A percentile compares a stretch with the other conserved stretches of the same genome.
Conservation (phyloP, 2,113 vertebrate genomes). For the Collichthys lucidus region DNA sequence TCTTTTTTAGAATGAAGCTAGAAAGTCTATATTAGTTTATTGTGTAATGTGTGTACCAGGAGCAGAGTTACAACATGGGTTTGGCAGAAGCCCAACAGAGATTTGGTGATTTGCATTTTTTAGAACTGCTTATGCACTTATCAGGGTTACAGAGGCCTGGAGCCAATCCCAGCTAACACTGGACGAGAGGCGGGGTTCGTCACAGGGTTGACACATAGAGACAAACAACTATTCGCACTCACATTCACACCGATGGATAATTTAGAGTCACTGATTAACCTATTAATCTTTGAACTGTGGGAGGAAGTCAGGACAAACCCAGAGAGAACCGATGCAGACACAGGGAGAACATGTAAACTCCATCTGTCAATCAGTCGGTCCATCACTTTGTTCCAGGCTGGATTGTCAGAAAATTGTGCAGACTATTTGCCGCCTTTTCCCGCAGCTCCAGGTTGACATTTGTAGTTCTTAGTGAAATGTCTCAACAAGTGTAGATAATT, state of each 20-base stretch:
- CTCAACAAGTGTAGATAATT: background rate
- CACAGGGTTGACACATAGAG: too few species aligned
- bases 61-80: background rate
- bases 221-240: too few species aligned
- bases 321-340: too few species aligned
- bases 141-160: too few species aligned
- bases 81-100: background rate
- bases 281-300: too few species aligned
- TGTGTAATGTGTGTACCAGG: background rate
- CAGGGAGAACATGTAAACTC: too few species aligned
- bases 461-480: background rate
- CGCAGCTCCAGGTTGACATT: background rate
- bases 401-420: background rate
- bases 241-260: too few species aligned
- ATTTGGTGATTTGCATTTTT: background rate
- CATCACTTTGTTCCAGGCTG: background rate
- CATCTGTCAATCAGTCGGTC: background rate
- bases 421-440: background rate
- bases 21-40: background rate
- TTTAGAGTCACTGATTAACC: too few species aligned
- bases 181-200: too few species aligned
- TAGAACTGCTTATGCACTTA: too few species aligned
- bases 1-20: background rate
- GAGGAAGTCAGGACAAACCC: too few species aligned
- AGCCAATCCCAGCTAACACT: too few species aligned